Evolutionary conservation across 2,797 vertebrate species (phyloP).

Genomic region (Lepus oiostolus): DNA sequence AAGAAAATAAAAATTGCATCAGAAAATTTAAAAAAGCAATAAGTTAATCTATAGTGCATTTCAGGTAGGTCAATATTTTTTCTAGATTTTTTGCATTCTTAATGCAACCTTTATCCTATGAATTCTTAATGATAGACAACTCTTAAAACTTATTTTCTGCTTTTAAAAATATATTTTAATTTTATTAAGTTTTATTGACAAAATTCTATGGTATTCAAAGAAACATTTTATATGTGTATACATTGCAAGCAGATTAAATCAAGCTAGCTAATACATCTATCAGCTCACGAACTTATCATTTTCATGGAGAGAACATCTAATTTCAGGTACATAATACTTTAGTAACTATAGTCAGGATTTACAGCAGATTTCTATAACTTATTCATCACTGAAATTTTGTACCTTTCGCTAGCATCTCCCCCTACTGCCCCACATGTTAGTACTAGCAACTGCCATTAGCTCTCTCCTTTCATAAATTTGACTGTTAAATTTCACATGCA

Average conservation of each 20-base stretch:
- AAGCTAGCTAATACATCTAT: not conserved
- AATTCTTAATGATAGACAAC: not conserved
- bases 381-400: not conserved
- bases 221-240: not conserved
- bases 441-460: not conserved
- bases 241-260: not conserved
- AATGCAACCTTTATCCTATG: not conserved
- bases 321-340: not conserved
- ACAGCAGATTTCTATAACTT: not conserved
- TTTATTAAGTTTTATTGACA: not conserved
- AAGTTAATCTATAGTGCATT: not conserved
- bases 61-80: not conserved
- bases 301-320: not conserved
- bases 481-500: not conserved
- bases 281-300: not conserved
- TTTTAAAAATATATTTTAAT: not conserved
- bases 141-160: not conserved
- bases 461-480: not conserved
- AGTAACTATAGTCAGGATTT: not conserved
- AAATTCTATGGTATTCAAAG: not conserved
- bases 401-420: not conserved
- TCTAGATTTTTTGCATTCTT: not conserved
- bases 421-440: rapidly evolving
- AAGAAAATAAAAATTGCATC: no score
- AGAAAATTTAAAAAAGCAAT: no score